Evolutionary conservation across 2,888 invertebrate genomes (phyloP), one percentile per base, ranked within the genome.

Genomic region (Nudaria mundana): DNA sequence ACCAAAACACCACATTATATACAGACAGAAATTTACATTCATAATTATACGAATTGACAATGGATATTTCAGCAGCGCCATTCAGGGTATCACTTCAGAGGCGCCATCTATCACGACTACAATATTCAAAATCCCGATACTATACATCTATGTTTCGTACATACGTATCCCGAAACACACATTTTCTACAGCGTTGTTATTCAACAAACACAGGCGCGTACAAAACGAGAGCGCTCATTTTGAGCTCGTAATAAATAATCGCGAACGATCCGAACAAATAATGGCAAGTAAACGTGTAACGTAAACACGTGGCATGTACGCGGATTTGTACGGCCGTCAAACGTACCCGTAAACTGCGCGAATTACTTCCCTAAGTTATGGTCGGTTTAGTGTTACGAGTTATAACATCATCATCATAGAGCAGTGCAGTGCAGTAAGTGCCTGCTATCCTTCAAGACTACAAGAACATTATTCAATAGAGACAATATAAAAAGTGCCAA

Each of bases 271-370:
- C 44, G 55, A 56, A 59, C 68, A 64, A 63, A 61, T n/a, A n/a
- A n/a, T 56, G 58, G 48, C 40, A 31, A 49, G 56, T 60, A 61
- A 30, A 54, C 54, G 56, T 47, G 56, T 42, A 53, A 53, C 56
- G 69, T 71, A 69, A 71, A 71, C 66, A 70, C 49, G 61, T 63
- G 60, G 59, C 58, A 55, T 52, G 51, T 54, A 61, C 58, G 53
- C 52, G 56, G 60, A 71, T 71, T 71, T 69, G 65, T 63, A 57
- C 56, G 56, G 50, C 55, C 51, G 58, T 61, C 53, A 54, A 66
- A 58, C 57, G 62, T 52, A 49, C 56, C 63, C 49, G 60, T 58
- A 54, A 54, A 59, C 53, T 51, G 44, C 30, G 36, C 43, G 40
- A 49, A 61, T 57, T 53, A 48, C 45, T 51, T 36, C 58, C 29